A percentile compares a stretch with the other conserved stretches of the same genome.
Conservation (phyloP, 2,888 invertebrate genomes). For the Bugula neritina region DNA sequence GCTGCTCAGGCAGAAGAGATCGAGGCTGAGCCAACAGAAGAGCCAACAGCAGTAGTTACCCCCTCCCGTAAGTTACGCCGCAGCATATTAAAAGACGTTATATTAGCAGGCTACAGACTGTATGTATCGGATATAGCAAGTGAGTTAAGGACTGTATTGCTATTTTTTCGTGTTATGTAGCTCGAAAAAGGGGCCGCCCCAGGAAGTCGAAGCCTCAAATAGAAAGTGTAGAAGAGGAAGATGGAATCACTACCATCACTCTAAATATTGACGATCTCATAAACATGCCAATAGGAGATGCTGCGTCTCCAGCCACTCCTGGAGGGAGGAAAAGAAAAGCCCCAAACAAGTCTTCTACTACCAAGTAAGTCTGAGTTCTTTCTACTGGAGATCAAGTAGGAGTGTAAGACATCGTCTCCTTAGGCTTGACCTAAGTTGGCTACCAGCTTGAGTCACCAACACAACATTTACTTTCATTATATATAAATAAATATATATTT, state of each 20-base stretch:
- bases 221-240: not conserved
- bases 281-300: not conserved
- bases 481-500: too few species aligned
- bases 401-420: too few species aligned
- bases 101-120: too few species aligned
- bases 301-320: not conserved
- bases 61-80: not conserved
- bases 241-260: not conserved
- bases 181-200: not conserved
- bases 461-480: too few species aligned
- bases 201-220: not conserved
- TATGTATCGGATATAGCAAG: too few species aligned
- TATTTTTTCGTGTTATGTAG: too few species aligned
- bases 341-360: slow-evolving; percentile 7
- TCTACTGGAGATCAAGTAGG: too few species aligned
- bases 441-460: too few species aligned
- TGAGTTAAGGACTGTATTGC: too few species aligned
- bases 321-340: slow-evolving; percentile 20
- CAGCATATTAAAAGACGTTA: too few species aligned
- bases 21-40: not conserved
- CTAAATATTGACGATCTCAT: slow-evolving; percentile 15
- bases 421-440: too few species aligned
- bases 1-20: not conserved
- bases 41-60: not conserved
- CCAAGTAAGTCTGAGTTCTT: slow-evolving; percentile 19